These are phyloP conservation scores for Hiodon tergisus DNA, from an alignment of 2,113 vertebrate genomes.

Conservation along the genomic window DNA sequence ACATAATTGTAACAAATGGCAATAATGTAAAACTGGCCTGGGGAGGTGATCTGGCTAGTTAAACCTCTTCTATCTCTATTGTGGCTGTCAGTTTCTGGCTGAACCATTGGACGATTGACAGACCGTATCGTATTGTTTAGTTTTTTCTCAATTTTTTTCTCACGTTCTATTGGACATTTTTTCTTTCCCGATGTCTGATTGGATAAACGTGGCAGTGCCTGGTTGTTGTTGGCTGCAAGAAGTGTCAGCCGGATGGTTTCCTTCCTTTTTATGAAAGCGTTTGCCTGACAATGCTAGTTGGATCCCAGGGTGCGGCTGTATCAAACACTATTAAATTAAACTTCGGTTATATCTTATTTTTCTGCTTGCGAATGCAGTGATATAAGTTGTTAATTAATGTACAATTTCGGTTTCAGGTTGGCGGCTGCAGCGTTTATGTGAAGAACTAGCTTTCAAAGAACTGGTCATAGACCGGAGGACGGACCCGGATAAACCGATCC, in stretches of 20 bases:
- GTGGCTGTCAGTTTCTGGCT: not conserved
- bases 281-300: conserved; percentile 30
- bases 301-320: conserved; percentile 40
- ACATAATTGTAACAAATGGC: not conserved
- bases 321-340: conserved; percentile 14
- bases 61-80: not conserved
- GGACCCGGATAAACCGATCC: conserved; percentile 50
- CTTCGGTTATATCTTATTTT: not conserved
- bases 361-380: not conserved
- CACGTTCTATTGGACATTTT: conserved; percentile 18
- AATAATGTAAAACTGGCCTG: not conserved
- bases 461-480: conserved; percentile 60
- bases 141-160: not conserved
- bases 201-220: not conserved
- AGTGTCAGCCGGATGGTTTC: conserved; percentile 36
- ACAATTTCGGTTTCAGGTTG: conserved; percentile 46
- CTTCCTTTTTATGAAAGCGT: conserved; percentile 39
- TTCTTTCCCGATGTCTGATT: conserved; percentile 16
- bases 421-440: conserved; percentile 57
- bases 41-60: not conserved
- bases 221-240: conserved; percentile 29
- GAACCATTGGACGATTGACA: conserved; percentile 23
- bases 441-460: conserved; percentile 48
- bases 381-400: conserved; percentile 5
- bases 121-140: not conserved